Base-by-base conservation (phyloP, 2,888 invertebrate genomes). In the Aethes cnicana region DNA sequence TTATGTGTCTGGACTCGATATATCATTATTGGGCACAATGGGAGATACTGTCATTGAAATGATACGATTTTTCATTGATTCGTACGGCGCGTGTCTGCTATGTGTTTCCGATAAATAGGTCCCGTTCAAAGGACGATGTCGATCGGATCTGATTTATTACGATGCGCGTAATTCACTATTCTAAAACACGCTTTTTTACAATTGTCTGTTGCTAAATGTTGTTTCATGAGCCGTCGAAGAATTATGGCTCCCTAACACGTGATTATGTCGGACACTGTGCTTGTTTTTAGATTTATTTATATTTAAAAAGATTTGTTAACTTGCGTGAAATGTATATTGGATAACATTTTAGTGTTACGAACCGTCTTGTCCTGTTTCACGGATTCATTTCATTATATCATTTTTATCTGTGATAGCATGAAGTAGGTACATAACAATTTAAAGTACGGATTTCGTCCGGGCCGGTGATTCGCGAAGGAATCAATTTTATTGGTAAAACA, bases 401-500 rank as follows among this genome's bases (percentile, higher is more conserved):
- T n/a, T n/a, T n/a, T n/a, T n/a, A n/a, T n/a, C n/a, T n/a, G n/a
- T n/a, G n/a, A n/a, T n/a, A n/a, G n/a, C n/a, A n/a, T n/a, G n/a
- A n/a, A n/a, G n/a, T n/a, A n/a, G n/a, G n/a, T n/a, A 28, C 32
- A 17, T 14, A 35, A 5, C 43, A 54, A 43, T 39, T 47, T 37
- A 12, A 47, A 58, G 39, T 18, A 25, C 41, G 16, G 18, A 42
- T 25, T 39, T 23, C 41, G 28, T 42, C 11, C 28, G n/a, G 14
- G 59, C 57, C 64, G 68, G 69, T 69, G 72, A 80, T 72, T 74
- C 73, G 74, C 67, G 72, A 81, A 84, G 80, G 81, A 84, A 84
- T 87, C 82, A 84, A 82, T 88, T 85, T 84, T 83, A 86, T 86
- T 84, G 81, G 84, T 81, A 77, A 86, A 88, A 86, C 86, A 87